Conservation (phyloP, 2,113 vertebrate species). For the Isurus oxyrinchus region DNA sequence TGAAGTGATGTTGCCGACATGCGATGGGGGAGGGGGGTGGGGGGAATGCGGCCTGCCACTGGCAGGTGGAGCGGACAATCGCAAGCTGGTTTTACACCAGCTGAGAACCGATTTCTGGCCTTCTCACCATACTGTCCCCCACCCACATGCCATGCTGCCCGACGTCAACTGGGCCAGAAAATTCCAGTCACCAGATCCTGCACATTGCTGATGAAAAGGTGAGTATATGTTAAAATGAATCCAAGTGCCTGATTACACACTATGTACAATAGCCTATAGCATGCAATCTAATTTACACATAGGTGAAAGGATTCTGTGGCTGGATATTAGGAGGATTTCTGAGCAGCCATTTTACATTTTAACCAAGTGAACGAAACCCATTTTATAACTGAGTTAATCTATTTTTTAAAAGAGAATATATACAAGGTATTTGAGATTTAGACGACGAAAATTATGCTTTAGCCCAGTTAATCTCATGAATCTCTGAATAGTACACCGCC, state of each 20-base stretch:
- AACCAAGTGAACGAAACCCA: background rate
- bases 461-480: background rate
- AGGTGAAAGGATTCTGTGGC: background rate
- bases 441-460: background rate
- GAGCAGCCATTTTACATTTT: background rate
- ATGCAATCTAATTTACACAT: background rate
- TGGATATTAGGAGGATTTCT: background rate
- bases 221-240: background rate
- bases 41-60: too few relatives aligned
- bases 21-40: too few relatives aligned
- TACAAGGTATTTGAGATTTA: background rate
- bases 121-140: too few relatives aligned
- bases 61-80: too few relatives aligned
- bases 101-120: too few relatives aligned
- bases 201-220: background rate
- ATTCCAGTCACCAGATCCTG: background rate
- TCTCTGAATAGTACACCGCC: background rate
- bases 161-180: too few relatives aligned
- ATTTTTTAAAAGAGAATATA: slow-evolving; percentile 1
- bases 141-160: too few relatives aligned
- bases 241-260: background rate
- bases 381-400: background rate
- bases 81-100: too few relatives aligned
- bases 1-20: too few relatives aligned
- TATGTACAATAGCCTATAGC: background rate